Conservation (phyloP, 1,140 invertebrate species). For the Philaenus spumarius region DNA sequence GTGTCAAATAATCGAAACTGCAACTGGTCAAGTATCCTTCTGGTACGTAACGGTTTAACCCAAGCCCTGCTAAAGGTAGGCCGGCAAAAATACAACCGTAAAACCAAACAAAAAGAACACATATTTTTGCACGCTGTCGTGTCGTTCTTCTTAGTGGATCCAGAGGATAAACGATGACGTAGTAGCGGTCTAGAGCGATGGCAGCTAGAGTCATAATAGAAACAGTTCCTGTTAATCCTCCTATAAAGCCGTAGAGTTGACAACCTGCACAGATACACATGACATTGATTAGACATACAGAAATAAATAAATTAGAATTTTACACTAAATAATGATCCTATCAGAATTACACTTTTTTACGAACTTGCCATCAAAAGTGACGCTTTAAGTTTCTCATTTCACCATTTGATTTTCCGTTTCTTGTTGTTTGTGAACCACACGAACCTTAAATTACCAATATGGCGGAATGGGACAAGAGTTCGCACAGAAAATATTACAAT, state of each 20-base stretch:
- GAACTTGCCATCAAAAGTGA: no score
- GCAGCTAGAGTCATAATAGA: constrained; percentile 62
- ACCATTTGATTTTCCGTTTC: no score
- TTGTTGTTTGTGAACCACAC: no score
- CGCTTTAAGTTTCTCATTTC: no score
- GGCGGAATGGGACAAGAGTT: no score
- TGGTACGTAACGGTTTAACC: constrained; percentile 45
- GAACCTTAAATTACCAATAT: no score
- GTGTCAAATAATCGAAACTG: constrained; percentile 70
- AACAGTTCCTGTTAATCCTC: constrained; percentile 60
- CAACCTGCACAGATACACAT: constrained; percentile 46
- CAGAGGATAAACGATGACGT: constrained; percentile 64
- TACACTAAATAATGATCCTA: neutral
- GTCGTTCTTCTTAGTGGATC: constrained; percentile 52
- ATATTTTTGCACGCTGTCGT: constrained; percentile 49
- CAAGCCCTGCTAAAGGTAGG: constrained; percentile 58
- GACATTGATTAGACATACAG: neutral
- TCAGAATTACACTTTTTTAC: constrained; percentile 4
- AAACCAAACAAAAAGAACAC: constrained; percentile 60
- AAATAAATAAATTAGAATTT: no score
- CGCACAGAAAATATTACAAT: no score
- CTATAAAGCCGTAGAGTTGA: constrained; percentile 61
- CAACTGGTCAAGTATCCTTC: constrained; percentile 65
- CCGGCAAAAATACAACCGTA: constrained; percentile 59
- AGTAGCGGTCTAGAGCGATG: constrained; percentile 63